Evolutionary conservation across 2,797 vertebrate species (phyloP).

Genomic region (Picus viridis): DNA sequence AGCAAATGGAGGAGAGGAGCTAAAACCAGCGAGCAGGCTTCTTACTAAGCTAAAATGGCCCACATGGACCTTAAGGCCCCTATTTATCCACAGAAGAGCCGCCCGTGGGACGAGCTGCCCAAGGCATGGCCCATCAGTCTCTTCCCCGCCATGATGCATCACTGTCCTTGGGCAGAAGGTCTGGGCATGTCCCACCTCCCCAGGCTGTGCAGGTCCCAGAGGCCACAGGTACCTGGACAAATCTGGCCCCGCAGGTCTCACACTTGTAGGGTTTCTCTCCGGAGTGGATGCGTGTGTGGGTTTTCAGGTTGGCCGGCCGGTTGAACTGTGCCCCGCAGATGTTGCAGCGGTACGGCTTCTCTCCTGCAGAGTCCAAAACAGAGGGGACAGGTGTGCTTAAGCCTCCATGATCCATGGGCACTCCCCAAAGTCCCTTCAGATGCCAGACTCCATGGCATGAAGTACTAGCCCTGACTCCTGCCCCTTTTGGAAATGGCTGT

Average conservation of each 20-base stretch:
- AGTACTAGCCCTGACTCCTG: neutral
- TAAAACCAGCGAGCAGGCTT: neutral
- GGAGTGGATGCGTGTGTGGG: conserved; percentile 98
- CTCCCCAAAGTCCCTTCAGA: neutral
- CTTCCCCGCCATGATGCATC: neutral
- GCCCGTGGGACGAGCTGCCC: neutral
- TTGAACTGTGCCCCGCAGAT: conserved; percentile 99
- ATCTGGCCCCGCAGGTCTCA: conserved; percentile 96
- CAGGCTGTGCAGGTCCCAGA: neutral
- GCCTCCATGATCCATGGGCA: fast-evolving
- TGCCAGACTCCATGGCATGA: neutral
- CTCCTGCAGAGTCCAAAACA: conserved; percentile 80
- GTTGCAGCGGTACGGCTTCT: conserved; percentile 98
- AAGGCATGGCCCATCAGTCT: neutral
- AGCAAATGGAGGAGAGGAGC: neutral
- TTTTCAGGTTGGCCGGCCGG: conserved; percentile 98
- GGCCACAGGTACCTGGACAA: conserved; percentile 87
- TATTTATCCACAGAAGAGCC: neutral
- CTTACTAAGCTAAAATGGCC: neutral
- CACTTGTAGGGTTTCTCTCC: conserved; percentile 99
- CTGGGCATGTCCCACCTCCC: neutral
- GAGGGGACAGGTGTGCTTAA: neutral
- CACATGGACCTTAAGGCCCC: fast-evolving
- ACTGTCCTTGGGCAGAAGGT: neutral
- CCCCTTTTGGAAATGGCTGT: neutral